These are phyloP conservation scores for Drosophila kanekoi DNA, from an alignment of 2,888 invertebrate species.

Conservation along the genomic window DNA sequence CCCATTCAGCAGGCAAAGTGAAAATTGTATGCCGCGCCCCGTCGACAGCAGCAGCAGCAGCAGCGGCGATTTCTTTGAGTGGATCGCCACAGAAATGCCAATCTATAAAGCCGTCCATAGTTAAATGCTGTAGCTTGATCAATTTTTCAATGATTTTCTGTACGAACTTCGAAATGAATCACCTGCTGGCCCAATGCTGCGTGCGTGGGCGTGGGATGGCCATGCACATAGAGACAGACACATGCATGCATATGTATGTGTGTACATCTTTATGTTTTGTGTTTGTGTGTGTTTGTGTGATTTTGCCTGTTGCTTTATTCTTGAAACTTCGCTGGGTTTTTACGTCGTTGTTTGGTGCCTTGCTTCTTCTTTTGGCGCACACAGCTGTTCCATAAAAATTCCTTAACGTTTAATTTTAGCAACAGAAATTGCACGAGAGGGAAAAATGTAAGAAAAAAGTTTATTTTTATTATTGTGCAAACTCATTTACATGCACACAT, in stretches of 20 bases:
- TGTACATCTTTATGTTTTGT: conserved; percentile 14
- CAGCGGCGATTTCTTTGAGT: conserved; percentile 8
- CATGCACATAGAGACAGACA: conserved; percentile 28
- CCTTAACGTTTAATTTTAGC: conserved; percentile 65
- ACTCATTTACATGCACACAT: conserved; percentile 62
- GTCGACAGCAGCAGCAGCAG: conserved; percentile 29
- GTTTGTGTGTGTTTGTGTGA: conserved; percentile 19
- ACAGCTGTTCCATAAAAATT: conserved; percentile 79
- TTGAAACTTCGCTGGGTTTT: conserved; percentile 63
- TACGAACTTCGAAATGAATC: conserved; percentile 48
- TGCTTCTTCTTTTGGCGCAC: conserved; percentile 45
- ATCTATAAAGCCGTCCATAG: conserved; percentile 18
- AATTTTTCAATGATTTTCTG: conserved; percentile 38
- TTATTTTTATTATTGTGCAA: conserved; percentile 66
- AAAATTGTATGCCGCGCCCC: conserved; percentile 75
- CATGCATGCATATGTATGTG: neutral
- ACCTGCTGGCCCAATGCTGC: conserved; percentile 47
- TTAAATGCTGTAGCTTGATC: conserved; percentile 21
- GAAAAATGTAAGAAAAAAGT: conserved; percentile 63
- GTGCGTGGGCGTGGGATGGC: conserved; percentile 56
- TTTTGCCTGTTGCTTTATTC: conserved; percentile 60
- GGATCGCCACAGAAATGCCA: conserved; percentile 26
- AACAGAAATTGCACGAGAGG: conserved; percentile 61
- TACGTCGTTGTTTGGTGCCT: conserved; percentile 42
- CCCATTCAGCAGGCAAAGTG: conserved; percentile 60